These are phyloP conservation scores for Tenthredo scrophulariae DNA, from an alignment of 2,888 invertebrate genomes.

Conservation along the genomic window DNA sequence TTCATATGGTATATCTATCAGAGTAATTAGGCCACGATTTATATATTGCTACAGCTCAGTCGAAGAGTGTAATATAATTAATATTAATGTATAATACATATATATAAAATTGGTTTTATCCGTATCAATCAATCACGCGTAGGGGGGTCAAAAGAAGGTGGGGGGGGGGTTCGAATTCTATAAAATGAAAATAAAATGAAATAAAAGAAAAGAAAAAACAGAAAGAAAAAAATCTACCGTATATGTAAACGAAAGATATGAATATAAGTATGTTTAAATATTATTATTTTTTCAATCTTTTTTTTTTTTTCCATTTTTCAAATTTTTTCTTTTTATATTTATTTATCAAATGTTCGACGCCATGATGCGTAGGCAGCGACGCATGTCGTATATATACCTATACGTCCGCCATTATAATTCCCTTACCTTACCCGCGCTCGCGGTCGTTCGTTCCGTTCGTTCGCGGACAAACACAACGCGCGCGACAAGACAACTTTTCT, in stretches of 20 bases:
- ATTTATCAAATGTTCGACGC: conserved; percentile 16
- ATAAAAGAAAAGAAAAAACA: not conserved
- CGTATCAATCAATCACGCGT: conserved; percentile 21
- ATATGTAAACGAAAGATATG: too few species aligned
- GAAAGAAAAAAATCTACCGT: not conserved
- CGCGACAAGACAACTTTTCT: not conserved
- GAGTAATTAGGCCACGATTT: not conserved
- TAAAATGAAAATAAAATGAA: not conserved
- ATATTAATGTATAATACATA: not conserved
- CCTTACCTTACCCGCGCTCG: not conserved
- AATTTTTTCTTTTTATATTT: not conserved
- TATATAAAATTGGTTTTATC: conserved; percentile 15
- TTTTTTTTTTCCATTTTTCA: not conserved
- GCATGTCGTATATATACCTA: conserved; percentile 30
- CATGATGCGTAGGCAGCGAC: conserved; percentile 49
- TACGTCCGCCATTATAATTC: conserved; percentile 39
- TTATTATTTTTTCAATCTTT: not conserved
- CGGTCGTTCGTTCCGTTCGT: not conserved
- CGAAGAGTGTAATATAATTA: not conserved
- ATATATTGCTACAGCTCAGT: not conserved
- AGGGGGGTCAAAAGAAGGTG: not conserved
- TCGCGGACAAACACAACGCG: conserved; percentile 3
- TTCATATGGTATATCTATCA: not conserved
- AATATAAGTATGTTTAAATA: not conserved
- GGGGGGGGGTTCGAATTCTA: not conserved